phyloP scores from a whole-genome alignment of 2,113 vertebrate genomes.

The Onychostoma macrolepis region DNA sequence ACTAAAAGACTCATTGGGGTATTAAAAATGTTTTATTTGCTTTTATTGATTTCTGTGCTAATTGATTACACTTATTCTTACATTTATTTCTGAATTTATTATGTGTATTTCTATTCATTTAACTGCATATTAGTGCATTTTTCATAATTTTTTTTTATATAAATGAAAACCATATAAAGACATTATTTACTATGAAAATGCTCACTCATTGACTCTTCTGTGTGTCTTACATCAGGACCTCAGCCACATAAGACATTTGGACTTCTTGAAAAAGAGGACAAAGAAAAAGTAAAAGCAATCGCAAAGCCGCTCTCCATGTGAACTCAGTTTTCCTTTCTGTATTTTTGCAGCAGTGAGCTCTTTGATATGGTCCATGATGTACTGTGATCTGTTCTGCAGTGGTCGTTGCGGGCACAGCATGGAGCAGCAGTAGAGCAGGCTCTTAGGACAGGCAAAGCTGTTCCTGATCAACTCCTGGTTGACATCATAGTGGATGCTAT shows the following conservation, averaged over 20 bases:
- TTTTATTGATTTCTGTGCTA: not conserved
- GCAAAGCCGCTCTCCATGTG: not conserved
- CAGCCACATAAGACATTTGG: not conserved
- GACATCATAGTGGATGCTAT: conserved; percentile 84
- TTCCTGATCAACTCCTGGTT: conserved; percentile 81
- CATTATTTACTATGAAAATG: not conserved
- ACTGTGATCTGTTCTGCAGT: conserved; percentile 62
- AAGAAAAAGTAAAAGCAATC: not conserved
- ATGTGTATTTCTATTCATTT: not conserved
- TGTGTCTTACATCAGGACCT: not conserved
- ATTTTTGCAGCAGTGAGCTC: not conserved
- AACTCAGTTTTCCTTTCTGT: not conserved
- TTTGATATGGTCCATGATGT: not conserved
- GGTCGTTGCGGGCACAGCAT: conserved; percentile 73
- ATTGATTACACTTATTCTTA: not conserved
- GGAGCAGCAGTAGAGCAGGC: conserved; percentile 76
- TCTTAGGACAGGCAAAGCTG: conserved; percentile 78
- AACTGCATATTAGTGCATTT: not conserved
- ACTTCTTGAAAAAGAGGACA: not conserved
- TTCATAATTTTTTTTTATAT: not conserved
- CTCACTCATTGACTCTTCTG: not conserved
- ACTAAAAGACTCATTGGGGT: too few relatives aligned
- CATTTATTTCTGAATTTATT: not conserved
- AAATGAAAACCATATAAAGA: too few relatives aligned
- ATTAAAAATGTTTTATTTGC: not conserved